These are phyloP conservation scores for Pseudachorutes palmiensis DNA, from an alignment of 1,140 invertebrate species.

Conservation along the genomic window DNA sequence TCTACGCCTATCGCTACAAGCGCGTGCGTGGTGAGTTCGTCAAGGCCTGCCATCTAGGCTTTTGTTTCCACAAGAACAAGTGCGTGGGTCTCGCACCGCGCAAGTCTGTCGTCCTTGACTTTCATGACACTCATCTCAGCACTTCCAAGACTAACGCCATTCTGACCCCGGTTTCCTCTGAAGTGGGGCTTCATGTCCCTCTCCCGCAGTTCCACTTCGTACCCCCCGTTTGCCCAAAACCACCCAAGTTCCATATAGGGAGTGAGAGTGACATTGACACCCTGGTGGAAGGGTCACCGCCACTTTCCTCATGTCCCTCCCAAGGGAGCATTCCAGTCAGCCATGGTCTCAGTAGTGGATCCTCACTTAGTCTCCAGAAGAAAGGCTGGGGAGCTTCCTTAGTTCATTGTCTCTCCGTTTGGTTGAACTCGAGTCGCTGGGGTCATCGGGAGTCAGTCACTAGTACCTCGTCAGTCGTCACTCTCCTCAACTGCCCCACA, in stretches of 20 bases:
- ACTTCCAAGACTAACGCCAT: background rate
- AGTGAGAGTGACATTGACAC: background rate
- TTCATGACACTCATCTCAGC: background rate
- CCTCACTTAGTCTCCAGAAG: background rate
- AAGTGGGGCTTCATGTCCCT: background rate
- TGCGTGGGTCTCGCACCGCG: background rate
- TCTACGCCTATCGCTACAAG: slow-evolving; percentile 33
- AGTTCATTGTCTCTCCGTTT: slow-evolving; percentile 15
- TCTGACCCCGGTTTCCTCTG: background rate
- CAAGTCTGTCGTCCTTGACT: background rate
- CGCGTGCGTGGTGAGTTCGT: slow-evolving; percentile 9
- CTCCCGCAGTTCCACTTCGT: background rate
- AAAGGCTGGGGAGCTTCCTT: background rate
- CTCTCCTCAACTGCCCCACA: no score
- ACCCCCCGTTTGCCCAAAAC: background rate
- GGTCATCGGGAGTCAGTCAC: slow-evolving; percentile 28
- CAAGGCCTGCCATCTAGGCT: background rate
- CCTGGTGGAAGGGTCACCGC: background rate
- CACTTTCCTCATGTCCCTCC: background rate
- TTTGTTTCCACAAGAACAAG: background rate
- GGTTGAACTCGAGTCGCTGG: slow-evolving; percentile 25
- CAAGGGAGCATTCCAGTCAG: background rate
- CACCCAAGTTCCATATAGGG: background rate
- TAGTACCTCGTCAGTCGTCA: slow-evolving; percentile 24
- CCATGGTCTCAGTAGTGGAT: no score